Base-by-base conservation (phyloP, 2,113 vertebrate species). In the Otocyon megalotis region DNA sequence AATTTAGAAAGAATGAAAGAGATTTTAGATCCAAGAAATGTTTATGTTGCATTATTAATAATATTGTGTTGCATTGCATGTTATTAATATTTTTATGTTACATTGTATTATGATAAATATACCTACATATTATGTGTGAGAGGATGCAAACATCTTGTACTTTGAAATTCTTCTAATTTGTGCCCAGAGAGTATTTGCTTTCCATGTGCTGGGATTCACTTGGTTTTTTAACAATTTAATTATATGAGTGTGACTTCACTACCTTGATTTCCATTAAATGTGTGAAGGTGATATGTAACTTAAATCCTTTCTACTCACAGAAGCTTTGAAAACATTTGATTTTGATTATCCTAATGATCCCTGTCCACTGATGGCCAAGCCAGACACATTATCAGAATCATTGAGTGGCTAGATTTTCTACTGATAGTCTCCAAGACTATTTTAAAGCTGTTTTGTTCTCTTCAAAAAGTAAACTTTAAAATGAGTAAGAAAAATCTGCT, bases 121-220 rank as follows among this genome's bases (percentile, higher is more conserved):
- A 43, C 6, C 5, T 62, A 77, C 8, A 11, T n/a, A 72, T 62
- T 65, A 76, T 85, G 3, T 17, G 88, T 91, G n/a, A 26, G 30
- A 12, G 4, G 88, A 35, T 90, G 28, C 53, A 37, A 96, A 2
- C 48, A 53, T 96, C 96, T 97, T 65, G 95, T 15, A 76, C 30
- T 96, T 97, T 54, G 56, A 96, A 88, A 95, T 96, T 92, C 91
- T 65, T 90, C n/a, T 97, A 95, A 80, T 97, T 87, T 26, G 58
- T 58, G 16, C 35, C 58, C 54, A 88, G 86, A 92, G 20, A 69
- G 35, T 85, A 86, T 82, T 97, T 95, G 28, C 79, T 96, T 98
- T 96, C 76, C 7, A 92, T 91, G 83, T 97, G 8, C 60, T 91
- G 13, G 9, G 20, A 94, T 95, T 97, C 81, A 48, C 28, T 87